Percentiles rank a stretch among this genome's conserved stretches.
These are phyloP conservation scores for Leptodactylus fuscus DNA, from an alignment of 2,113 vertebrate genomes.

Conservation along the genomic window DNA sequence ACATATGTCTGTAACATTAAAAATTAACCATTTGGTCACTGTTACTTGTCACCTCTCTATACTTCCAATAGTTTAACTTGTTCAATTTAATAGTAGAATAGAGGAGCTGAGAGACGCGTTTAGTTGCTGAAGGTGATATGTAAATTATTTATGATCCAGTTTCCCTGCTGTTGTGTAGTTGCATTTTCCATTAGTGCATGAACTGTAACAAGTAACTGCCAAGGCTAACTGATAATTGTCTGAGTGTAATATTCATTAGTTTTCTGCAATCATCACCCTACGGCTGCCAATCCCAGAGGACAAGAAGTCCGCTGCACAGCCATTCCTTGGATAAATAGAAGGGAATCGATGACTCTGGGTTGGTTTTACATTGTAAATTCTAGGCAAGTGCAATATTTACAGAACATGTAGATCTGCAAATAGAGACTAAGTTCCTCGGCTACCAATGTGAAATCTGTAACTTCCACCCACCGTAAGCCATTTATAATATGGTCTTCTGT, in stretches of 20 bases:
- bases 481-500: no score
- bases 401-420: constrained; percentile 8
- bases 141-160: constrained; percentile 49
- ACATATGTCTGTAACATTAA: constrained; percentile 27
- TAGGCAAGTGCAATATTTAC: background rate
- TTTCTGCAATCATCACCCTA: constrained; percentile 25
- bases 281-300: constrained; percentile 20
- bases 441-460: no score
- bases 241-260: constrained; percentile 39
- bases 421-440: no score
- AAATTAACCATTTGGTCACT: constrained; percentile 4
- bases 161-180: constrained; percentile 43
- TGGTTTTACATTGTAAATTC: constrained; percentile 28
- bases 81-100: constrained; percentile 8
- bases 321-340: constrained; percentile 19
- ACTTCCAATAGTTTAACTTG: constrained; percentile 10
- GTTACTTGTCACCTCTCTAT: background rate
- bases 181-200: constrained; percentile 35
- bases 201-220: constrained; percentile 38
- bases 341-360: constrained; percentile 36
- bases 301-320: background rate
- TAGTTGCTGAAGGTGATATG: constrained; percentile 40
- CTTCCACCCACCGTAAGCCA: no score
- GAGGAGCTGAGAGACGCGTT: background rate
- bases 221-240: constrained; percentile 39